Conservation (phyloP, 2,888 invertebrate genomes). For the Megaustenia siamemsis region DNA sequence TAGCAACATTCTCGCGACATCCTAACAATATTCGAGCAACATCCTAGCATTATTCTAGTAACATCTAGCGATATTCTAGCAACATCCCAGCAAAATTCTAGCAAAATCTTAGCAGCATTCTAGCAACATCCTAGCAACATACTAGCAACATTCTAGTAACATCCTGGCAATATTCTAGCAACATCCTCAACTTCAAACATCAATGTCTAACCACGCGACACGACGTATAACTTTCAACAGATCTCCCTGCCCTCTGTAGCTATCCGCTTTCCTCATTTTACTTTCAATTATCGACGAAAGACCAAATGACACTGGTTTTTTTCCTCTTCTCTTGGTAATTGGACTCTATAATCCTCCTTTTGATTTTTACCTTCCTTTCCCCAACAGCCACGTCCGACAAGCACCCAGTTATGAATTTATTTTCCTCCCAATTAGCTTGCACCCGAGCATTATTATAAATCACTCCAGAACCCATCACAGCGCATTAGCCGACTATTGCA, state of each 20-base stretch:
- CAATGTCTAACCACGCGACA: conserved; percentile 1
- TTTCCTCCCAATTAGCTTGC: conserved; percentile 47
- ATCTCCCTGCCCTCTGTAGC: not conserved
- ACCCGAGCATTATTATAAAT: conserved; percentile 34
- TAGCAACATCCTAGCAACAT: no score
- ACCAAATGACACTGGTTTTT: conserved; percentile 1
- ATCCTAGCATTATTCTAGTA: no score
- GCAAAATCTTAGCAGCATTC: no score
- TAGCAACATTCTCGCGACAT: no score
- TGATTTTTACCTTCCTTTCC: not conserved
- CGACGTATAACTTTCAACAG: not conserved
- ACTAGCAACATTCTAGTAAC: no score
- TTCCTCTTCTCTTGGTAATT: conserved; percentile 30
- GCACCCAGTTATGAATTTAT: conserved; percentile 40
- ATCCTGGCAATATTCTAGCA: not conserved
- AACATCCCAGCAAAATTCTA: no score
- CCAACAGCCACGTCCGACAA: conserved; percentile 2
- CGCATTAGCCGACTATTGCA: conserved; percentile 43
- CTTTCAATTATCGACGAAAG: not conserved
- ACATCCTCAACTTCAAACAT: not conserved
- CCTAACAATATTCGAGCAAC: no score
- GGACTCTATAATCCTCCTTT: conserved; percentile 10
- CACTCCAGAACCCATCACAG: conserved; percentile 26
- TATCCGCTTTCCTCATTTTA: no score
- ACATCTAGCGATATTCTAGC: no score